Base-by-base conservation (phyloP, 2,797 vertebrate genomes). In the Lindbergichthys nudifrons region DNA sequence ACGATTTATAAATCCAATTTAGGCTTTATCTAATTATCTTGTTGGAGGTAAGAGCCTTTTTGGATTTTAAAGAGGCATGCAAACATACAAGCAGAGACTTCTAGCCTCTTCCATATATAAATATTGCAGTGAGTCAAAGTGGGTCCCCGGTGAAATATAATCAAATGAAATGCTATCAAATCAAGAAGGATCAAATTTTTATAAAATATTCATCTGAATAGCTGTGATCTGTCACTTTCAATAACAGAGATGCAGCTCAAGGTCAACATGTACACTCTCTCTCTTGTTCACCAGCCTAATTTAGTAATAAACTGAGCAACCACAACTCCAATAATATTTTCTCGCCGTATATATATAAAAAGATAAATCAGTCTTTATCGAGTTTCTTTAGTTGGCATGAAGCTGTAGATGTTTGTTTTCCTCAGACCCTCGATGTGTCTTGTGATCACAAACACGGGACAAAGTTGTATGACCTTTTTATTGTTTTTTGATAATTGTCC, bases 221-320 rank as follows among this genome's bases (percentile, higher is more conserved):
- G 18, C 3, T 30, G 5, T 56, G 10, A 58, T 4, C 3, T 41
- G n/a, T 42, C 3, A 8, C 14, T 1, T 36, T 36, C 8, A 58
- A 19, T 18, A 23, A 26, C 8, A 23, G 15, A 39, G 12, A 39
- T 59, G n/a, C 57, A 14, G 19, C 21, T 52, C 13, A 8, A 6
- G 21, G 48, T 0, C 19, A 19, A 50, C 48, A 19, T 21, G 19
- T 50, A 19, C 0, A 50, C 11, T 0, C 5, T 18, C n/a, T 5
- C 0, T 50, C 19, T 21, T 5, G 0, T 12, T 50, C 19, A 10
- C n/a, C 19, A 21, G 48, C 11, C 10, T 50, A 6, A 50, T 50
- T 11, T 50, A 19, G 48, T 50, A 12, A 21, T 50, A 50, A 50
- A 50, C 0, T 50, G 47, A 50, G n/a, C 0, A 53, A 16, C 0